Base-by-base conservation (phyloP, 2,888 invertebrate genomes). In the Nymphalis urticae region DNA sequence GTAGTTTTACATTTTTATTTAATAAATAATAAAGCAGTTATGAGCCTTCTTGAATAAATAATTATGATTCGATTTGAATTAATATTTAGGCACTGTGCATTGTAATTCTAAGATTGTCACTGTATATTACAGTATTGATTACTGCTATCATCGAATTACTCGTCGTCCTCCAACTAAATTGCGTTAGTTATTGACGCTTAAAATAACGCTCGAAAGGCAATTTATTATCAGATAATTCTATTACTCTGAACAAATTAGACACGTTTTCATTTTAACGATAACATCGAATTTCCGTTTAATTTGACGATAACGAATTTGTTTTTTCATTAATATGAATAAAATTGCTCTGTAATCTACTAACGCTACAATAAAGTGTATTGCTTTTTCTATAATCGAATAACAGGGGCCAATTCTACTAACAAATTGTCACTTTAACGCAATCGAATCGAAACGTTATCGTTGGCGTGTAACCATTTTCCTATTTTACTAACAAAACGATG, bases 71-170 rank as follows among this genome's bases (percentile, higher is more conserved):
- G 6, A 32, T 32, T 42, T 42, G 2, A 42, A 42, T 42, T 42
- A 42, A 13, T 42, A 13, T 42, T 13, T 42, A 42, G 2, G 13
- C 13, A 42, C 42, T 42, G 10, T 13, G 10, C 42, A 51, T 62
- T 62, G 65, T 66, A 27, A 62, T 65, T 61, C 48, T 48, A 54
- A 64, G 70, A 66, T 61, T 56, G 63, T 48, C 74, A 32, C 9
- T 75, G 72, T 74, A 77, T 80, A 80, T 79, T 79, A 78, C 74
- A 69, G 73, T 75, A 78, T 77, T 80, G 83, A 83, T 82, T 83
- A 80, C 76, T 71, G 47, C 73, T 75, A 71, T 82, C 76, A 82
- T 82, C 74, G 76, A 80, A 75, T 83, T 83, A 80, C 74, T 74
- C 74, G 69, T 74, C 77, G 77, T 72, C 76, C 77, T 70, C 65